These are phyloP conservation scores for Pygmarrhopalites habei DNA, from an alignment of 1,140 invertebrate genomes.

Conservation along the genomic window DNA sequence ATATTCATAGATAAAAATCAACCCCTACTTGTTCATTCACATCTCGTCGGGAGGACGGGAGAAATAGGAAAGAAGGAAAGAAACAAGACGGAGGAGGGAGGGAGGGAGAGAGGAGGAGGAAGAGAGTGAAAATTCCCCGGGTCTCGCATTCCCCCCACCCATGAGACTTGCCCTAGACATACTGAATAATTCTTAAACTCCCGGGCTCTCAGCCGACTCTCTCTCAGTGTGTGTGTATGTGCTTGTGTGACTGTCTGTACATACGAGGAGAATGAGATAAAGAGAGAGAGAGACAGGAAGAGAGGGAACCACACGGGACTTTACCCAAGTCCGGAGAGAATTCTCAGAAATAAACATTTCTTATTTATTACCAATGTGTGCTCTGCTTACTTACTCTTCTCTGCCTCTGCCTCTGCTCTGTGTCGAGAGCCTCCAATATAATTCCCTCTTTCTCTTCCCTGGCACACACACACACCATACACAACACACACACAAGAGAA, in stretches of 20 bases:
- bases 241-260: too few relatives aligned
- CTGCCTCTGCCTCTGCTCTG: background rate
- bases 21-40: constrained; percentile 12
- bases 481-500: too few relatives aligned
- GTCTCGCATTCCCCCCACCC: constrained; percentile 7
- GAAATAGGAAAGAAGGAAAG: background rate
- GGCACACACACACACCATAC: background rate
- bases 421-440: background rate
- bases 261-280: background rate
- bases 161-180: background rate
- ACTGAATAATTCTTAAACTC: constrained; percentile 17
- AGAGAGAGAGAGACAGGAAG: background rate
- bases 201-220: background rate
- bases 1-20: constrained; percentile 19
- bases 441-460: background rate
- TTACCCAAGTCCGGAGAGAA: constrained; percentile 2
- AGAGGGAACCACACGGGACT: constrained; percentile 12
- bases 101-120: background rate
- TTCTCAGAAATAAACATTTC: constrained; percentile 15
- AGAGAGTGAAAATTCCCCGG: constrained; percentile 18
- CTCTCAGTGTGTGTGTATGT: too few relatives aligned
- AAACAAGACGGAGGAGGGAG: background rate
- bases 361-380: constrained; percentile 9
- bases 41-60: constrained; percentile 2
- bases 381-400: background rate